phyloP scores from a whole-genome alignment of 2,797 vertebrate genomes.

The Dipus sagitta region DNA sequence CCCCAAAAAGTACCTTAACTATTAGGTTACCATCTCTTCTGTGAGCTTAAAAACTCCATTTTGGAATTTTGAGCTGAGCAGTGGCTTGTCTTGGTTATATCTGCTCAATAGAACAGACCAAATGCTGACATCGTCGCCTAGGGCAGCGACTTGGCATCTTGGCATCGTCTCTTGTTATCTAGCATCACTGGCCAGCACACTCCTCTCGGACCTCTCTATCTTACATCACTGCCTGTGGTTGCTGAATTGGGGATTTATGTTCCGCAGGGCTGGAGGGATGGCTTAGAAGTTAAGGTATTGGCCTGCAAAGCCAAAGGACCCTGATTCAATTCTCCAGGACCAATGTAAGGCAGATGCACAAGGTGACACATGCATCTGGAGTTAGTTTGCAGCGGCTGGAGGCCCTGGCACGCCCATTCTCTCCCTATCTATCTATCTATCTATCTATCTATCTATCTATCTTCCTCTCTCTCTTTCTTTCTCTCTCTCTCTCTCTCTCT shows the following conservation, averaged over 20 bases:
- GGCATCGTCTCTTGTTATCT: background rate
- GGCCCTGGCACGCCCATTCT: too few relatives aligned
- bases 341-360: too few relatives aligned
- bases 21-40: background rate
- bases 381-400: too few relatives aligned
- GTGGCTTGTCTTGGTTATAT: background rate
- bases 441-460: too few relatives aligned
- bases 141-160: background rate
- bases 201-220: background rate
- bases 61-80: background rate
- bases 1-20: background rate
- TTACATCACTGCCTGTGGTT: background rate
- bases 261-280: too few relatives aligned
- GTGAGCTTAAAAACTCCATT: background rate
- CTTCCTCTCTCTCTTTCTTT: too few relatives aligned
- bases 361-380: too few relatives aligned
- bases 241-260: background rate
- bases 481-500: too few relatives aligned
- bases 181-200: background rate
- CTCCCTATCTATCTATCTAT: too few relatives aligned
- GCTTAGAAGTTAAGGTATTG: too few relatives aligned
- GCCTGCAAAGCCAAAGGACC: too few relatives aligned
- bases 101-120: background rate
- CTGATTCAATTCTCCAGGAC: too few relatives aligned
- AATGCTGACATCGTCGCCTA: background rate